These are phyloP conservation scores for Hetaerina titia DNA, from an alignment of 2,888 invertebrate species.

Conservation along the genomic window DNA sequence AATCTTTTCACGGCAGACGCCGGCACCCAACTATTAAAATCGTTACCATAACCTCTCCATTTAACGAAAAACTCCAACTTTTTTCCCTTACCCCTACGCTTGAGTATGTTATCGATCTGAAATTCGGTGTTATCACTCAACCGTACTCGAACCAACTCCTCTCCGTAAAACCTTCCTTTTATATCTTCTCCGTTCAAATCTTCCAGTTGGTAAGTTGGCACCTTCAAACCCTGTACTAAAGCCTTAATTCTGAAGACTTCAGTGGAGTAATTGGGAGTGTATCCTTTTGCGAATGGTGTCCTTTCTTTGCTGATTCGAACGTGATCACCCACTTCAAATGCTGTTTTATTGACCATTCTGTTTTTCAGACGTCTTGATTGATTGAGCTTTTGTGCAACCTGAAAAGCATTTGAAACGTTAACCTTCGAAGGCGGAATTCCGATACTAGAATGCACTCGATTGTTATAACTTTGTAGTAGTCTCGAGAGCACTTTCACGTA, in stretches of 20 bases:
- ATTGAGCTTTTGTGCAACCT: not conserved
- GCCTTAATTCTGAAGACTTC: not conserved
- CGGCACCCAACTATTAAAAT: not conserved
- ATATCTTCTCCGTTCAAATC: not conserved
- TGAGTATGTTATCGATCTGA: conserved; percentile 3
- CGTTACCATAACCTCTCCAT: not conserved
- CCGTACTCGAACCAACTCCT: not conserved
- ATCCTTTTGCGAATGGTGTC: not conserved
- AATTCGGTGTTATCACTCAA: not conserved
- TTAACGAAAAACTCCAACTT: conserved; percentile 16
- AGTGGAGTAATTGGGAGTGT: not conserved
- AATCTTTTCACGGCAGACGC: not conserved
- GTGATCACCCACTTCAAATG: no score
- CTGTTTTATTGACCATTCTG: not conserved
- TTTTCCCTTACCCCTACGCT: not conserved
- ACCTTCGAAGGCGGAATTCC: conserved; percentile 55
- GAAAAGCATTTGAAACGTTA: conserved; percentile 49
- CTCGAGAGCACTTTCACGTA: conserved; percentile 73
- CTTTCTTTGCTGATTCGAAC: not conserved
- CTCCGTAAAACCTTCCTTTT: not conserved
- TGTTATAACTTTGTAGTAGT: conserved; percentile 72
- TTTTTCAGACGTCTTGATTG: no score
- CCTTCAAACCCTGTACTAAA: not conserved
- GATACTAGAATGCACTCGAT: conserved; percentile 70
- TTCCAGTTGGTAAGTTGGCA: not conserved